These are phyloP conservation scores for Trypoxylus dichotomus DNA, from an alignment of 1,140 invertebrate genomes.

Conservation along the genomic window DNA sequence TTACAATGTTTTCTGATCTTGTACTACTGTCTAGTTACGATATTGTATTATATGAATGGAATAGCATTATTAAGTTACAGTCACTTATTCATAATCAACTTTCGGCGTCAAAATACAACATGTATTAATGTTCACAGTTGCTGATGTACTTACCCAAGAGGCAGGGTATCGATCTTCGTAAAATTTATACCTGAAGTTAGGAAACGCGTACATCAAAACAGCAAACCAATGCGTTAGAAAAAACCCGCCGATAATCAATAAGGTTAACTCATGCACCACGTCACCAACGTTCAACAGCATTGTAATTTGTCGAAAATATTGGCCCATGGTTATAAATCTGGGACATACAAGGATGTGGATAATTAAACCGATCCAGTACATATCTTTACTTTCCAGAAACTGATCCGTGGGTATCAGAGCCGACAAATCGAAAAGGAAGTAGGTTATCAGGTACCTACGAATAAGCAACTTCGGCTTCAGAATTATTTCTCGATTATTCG, in stretches of 20 bases:
- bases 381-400: background rate
- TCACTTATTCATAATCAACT: too few relatives aligned
- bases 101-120: too few relatives aligned
- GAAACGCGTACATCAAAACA: background rate
- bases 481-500: background rate
- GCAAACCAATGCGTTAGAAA: constrained; percentile 1
- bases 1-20: too few relatives aligned
- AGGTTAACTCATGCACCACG: background rate
- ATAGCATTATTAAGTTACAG: too few relatives aligned
- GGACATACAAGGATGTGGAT: background rate
- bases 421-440: background rate
- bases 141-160: constrained; percentile 14
- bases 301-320: constrained; percentile 8
- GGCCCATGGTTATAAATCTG: background rate
- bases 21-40: too few relatives aligned
- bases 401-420: background rate
- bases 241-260: background rate
- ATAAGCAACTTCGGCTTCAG: background rate
- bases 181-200: background rate
- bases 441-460: background rate
- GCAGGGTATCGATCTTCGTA: background rate
- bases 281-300: constrained; percentile 11
- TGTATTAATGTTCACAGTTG: too few relatives aligned
- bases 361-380: background rate
- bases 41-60: too few relatives aligned